A percentile compares a stretch with the other conserved stretches of the same genome.
Conservation (phyloP, 2,113 vertebrate genomes). For the human region DNA sequence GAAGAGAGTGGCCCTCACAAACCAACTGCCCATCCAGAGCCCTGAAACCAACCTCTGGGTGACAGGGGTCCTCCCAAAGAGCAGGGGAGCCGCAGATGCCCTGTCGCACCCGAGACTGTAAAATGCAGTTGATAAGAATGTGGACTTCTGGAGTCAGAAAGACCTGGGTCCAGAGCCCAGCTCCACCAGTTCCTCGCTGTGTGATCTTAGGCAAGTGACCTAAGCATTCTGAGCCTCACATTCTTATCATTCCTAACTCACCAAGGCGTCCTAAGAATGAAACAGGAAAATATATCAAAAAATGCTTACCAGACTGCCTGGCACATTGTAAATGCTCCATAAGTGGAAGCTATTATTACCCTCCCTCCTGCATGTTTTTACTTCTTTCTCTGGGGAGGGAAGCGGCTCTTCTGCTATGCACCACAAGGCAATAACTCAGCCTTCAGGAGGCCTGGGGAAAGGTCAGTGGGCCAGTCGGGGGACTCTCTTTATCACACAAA, state of each 20-base stretch:
- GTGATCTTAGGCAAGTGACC: neutral
- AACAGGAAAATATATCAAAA: too few species aligned
- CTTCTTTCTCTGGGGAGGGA: neutral
- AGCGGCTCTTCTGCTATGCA: neutral
- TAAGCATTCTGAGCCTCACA: neutral
- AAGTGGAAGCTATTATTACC: neutral
- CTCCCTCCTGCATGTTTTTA: neutral
- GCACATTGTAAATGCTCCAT: neutral
- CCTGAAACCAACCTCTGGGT: neutral
- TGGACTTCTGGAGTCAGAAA: neutral
- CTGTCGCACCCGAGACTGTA: rapidly evolving
- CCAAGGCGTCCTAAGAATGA: neutral
- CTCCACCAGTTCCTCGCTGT: neutral
- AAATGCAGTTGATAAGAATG: neutral
- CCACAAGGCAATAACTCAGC: neutral
- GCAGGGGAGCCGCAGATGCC: neutral
- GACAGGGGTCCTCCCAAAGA: neutral
- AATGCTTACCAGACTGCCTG: neutral
- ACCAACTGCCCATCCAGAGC: neutral
- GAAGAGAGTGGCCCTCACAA: neutral
- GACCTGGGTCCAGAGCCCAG: neutral
- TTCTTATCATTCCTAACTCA: neutral
- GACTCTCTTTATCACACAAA: conserved; percentile 27
- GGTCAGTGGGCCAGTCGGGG: conserved; percentile 11
- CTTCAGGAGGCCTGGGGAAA: conserved; percentile 47